Evolutionary conservation across 1,140 invertebrate species (phyloP).

Genomic region (Ruditapes philippinarum): DNA sequence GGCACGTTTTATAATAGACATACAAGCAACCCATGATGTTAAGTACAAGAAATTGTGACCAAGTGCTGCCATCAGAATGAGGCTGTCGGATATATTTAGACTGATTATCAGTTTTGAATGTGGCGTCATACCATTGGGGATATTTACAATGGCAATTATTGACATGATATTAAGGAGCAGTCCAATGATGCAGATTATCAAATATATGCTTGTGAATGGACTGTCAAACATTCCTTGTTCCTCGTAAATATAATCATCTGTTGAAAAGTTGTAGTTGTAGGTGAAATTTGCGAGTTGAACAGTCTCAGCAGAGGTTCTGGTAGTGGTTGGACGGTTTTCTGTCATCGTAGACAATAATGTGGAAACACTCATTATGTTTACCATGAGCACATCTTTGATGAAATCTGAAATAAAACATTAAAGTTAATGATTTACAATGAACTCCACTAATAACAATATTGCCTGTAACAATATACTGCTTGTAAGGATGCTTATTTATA

Average conservation of each 20-base stretch:
- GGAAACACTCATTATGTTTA: too few relatives aligned
- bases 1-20: not conserved
- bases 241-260: not conserved
- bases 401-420: too few relatives aligned
- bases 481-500: too few relatives aligned
- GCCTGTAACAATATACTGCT: too few relatives aligned
- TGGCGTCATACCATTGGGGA: slow-evolving; percentile 64
- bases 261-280: too few relatives aligned
- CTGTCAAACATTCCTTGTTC: not conserved
- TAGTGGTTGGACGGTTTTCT: too few relatives aligned
- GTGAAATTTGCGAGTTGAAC: too few relatives aligned
- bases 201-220: not conserved
- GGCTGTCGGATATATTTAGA: slow-evolving; percentile 74
- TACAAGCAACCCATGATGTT: not conserved
- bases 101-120: slow-evolving; percentile 78
- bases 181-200: slow-evolving; percentile 67
- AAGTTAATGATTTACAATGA: too few relatives aligned
- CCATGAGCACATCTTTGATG: too few relatives aligned
- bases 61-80: slow-evolving; percentile 72
- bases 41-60: not conserved
- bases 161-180: slow-evolving; percentile 72
- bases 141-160: slow-evolving; percentile 69
- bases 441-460: too few relatives aligned
- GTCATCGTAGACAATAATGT: too few relatives aligned
- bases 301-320: too few relatives aligned